Evolutionary conservation across 1,140 invertebrate genomes (phyloP), one percentile per base, ranked within the genome.

Genomic region (Akabosia matsudoensis): DNA sequence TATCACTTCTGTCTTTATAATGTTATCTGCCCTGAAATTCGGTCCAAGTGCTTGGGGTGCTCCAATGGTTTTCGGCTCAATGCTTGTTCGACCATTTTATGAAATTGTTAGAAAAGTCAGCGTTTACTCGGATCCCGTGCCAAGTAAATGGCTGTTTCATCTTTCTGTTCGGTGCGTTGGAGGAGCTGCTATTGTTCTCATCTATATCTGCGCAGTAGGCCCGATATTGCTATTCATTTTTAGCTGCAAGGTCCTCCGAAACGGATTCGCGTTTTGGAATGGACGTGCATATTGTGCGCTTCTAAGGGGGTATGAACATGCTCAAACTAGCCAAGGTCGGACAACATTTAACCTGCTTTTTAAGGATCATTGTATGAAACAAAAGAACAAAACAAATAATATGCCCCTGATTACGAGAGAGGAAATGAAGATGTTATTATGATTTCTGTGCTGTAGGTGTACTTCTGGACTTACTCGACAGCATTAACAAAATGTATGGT

Each of bases 391-490:
- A 7, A 45, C 7, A 45, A 45, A 45, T 18, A 45, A 18, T 45
- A 45, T 45, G 7, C 37, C 18, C 18, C 7, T 45, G n/a, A 18
- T 61, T 61, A 14, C 54, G 7, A 61, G 4, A 61, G 4, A 7
- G 16, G 4, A 14, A 61, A 24, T 14, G 4, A 22, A 4, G n/a
- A 61, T 61, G 10, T 61, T 61, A 61, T 61, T 7, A n/a, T 7
- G 4, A 45, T 45, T 45, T 10, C 7, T 45, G 54, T 61, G n/a
- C n/a, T n/a, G 10, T 74, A 22, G 70, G 61, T 30, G 28, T 67
- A 28, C 75, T 80, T 7, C 28, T 80, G 70, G 79, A 81, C 71
- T 61, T 81, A 22, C 22, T 81, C 22, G 79, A 81, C 45, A 78
- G 74, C 1, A 78, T 76, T 0, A 76, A 81, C 64, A 28, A 74